Base-by-base conservation (phyloP, 2,113 vertebrate genomes). In the Caranx ignobilis region DNA sequence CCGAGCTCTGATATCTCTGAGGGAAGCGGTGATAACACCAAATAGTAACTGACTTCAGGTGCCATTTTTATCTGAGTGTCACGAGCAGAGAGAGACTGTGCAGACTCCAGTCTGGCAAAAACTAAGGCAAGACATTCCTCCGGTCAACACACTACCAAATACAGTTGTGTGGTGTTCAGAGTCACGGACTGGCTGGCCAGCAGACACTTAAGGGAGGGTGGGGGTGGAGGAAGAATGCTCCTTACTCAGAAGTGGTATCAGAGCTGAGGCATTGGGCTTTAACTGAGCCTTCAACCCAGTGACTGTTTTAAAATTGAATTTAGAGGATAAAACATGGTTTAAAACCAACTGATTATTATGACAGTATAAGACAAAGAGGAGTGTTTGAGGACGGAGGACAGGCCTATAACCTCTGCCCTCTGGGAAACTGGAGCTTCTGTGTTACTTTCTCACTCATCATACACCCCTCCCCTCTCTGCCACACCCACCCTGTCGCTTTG, bases 91-190 rank as follows among this genome's bases (percentile, higher is more conserved):
- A 63, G 75, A 69, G 70, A 76, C 31, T 85, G 75, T 77, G 79
- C 81, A 86, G 82, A 74, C 76, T 71, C 66, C 54, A 68, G 6
- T 82, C 82, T 81, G 75, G 74, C 75, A 72, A 74, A 83, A 83
- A 63, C 31, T 15, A 13, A 64, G 11, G 67, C 70, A 84, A 73
- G 56, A 73, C 86, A 88, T 92, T 87, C 88, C 83, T 87, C 26
- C 4, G 35, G 69, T 71, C 80, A 63, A 77, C 69, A 75, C 85
- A 90, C 62, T 80, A 88, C 85, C 89, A 90, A 89, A 92, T 92
- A 91, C 77, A 93, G 92, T 50, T 81, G 72, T 72, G 67, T 60
- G 75, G 77, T 73, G 81, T 2, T 62, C 57, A 82, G 77, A 86
- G 71, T 48, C 32, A n/a, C 16, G 21, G 43, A 63, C 57, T 48